Conservation (phyloP, 2,888 invertebrate genomes). For the Lasius platythorax region DNA sequence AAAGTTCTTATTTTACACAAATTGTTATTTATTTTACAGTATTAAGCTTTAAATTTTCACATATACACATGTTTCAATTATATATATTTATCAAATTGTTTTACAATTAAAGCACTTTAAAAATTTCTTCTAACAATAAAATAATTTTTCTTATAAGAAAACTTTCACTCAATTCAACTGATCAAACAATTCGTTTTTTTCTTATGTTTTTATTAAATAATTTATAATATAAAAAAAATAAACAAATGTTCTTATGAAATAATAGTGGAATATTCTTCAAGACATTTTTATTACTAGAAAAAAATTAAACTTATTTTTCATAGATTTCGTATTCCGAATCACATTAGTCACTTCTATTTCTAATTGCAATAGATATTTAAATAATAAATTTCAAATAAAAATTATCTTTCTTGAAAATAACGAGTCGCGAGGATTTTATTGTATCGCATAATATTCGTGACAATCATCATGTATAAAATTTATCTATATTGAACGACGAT, state of each 20-base stretch:
- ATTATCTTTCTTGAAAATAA: neutral
- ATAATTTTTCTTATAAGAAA: too few relatives aligned
- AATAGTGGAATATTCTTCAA: neutral
- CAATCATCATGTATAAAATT: neutral
- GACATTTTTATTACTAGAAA: neutral
- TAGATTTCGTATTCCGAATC: neutral
- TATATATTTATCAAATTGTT: too few relatives aligned
- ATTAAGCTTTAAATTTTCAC: too few relatives aligned
- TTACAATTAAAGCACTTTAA: too few relatives aligned
- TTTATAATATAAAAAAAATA: too few relatives aligned
- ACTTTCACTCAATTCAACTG: too few relatives aligned
- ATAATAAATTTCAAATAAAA: neutral
- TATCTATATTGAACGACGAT: neutral
- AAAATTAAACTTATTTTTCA: neutral
- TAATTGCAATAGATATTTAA: neutral
- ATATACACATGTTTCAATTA: too few relatives aligned
- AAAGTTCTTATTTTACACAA: too few relatives aligned
- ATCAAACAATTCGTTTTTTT: constrained; percentile 85
- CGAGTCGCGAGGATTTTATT: neutral
- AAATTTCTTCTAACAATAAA: too few relatives aligned
- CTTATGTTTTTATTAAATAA: too few relatives aligned
- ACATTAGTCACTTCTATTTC: neutral
- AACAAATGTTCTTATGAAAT: neutral
- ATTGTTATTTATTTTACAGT: too few relatives aligned
- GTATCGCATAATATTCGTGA: neutral